Percentiles rank a stretch among this genome's conserved stretches.
Conservation (phyloP, 2,888 invertebrate species). For the Pharmacophagus antenor region DNA sequence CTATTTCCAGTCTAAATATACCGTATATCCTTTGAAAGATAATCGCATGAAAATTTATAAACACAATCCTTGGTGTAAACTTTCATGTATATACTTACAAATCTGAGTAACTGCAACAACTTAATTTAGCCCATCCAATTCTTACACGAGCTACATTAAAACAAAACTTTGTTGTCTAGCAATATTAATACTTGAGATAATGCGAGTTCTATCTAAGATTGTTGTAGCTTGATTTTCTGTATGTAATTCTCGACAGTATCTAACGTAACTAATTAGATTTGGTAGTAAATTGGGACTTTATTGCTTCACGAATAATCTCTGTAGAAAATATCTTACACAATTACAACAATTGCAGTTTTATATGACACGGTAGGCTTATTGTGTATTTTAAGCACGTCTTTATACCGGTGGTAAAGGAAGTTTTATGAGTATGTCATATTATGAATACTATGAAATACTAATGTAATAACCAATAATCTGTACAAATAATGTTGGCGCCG, state of each 20-base stretch:
- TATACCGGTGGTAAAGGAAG: background rate
- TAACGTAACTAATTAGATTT: slow-evolving; percentile 14
- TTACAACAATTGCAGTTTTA: slow-evolving; percentile 2
- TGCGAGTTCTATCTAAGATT: background rate
- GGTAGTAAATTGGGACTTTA: slow-evolving; percentile 21
- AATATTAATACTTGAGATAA: slow-evolving; percentile 4
- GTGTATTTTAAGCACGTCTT: background rate
- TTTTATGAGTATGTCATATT: background rate
- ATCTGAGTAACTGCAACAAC: background rate
- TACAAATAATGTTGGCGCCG: background rate
- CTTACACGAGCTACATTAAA: slow-evolving; percentile 3
- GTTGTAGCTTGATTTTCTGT: slow-evolving; percentile 3
- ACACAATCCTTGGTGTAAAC: background rate
- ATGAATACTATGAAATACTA: background rate
- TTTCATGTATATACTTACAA: background rate
- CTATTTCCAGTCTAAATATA: background rate
- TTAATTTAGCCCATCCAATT: background rate
- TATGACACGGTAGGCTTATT: background rate
- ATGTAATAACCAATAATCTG: background rate
- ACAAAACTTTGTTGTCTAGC: background rate
- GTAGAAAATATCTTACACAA: slow-evolving; percentile 2
- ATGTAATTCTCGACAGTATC: slow-evolving; percentile 11
- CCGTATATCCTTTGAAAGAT: background rate
- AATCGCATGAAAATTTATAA: background rate
- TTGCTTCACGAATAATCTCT: slow-evolving; percentile 8